Evolutionary conservation across 2,888 invertebrate genomes (phyloP).

Genomic region (Sarcophaga subvicina): DNA sequence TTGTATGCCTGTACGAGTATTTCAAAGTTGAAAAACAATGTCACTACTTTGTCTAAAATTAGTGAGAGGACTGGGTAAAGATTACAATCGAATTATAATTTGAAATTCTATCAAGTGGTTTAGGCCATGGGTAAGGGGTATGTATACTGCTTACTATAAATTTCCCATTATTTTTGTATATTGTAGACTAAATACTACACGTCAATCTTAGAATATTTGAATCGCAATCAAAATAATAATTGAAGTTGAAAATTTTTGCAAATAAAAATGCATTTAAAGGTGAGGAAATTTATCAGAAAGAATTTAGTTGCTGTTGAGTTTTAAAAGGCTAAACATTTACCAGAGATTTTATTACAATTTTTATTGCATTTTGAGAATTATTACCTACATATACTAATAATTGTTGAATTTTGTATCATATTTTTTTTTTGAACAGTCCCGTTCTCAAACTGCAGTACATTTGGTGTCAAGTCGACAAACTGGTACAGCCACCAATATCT

Average conservation of each 20-base stretch:
- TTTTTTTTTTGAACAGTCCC: no score
- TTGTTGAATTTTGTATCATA: conserved; percentile 1
- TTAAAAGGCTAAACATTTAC: conserved; percentile 11
- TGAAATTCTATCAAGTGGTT: conserved; percentile 14
- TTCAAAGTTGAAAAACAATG: conserved; percentile 35
- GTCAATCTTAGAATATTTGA: conserved; percentile 53
- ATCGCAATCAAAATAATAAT: neutral
- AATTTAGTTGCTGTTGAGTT: conserved; percentile 49
- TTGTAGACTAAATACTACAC: conserved; percentile 10
- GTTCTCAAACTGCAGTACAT: conserved; percentile 97
- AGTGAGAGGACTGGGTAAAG: conserved; percentile 3
- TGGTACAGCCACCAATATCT: conserved; percentile 94
- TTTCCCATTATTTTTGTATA: neutral
- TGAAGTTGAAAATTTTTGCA: no score
- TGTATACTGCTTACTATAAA: conserved; percentile 27
- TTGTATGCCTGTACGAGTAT: neutral
- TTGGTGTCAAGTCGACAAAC: conserved; percentile 96
- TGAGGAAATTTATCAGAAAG: neutral
- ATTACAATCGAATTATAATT: conserved; percentile 42
- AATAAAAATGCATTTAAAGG: neutral
- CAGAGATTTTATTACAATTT: neutral
- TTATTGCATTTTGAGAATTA: no score
- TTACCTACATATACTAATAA: neutral
- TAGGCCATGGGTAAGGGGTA: neutral
- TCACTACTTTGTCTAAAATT: conserved; percentile 18